Evolutionary conservation across 1,140 invertebrate species (phyloP), one percentile per base, ranked within the genome.

Genomic region (Lepidurus packardi): DNA sequence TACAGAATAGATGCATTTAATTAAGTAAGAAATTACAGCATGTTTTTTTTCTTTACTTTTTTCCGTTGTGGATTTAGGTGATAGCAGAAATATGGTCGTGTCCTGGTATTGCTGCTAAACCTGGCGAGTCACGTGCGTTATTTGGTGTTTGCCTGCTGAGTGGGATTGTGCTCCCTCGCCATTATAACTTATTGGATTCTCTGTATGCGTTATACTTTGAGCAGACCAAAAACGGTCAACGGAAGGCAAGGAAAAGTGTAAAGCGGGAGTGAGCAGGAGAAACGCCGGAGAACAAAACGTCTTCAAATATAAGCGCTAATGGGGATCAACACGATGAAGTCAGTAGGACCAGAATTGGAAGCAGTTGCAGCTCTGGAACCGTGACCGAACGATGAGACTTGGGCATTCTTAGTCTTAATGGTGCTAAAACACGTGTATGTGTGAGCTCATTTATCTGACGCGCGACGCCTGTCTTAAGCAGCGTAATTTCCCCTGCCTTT

Each of bases 111-210:
- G 53, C 53, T 16, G 53, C 16, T 65, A 65, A 65, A 65, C 16
- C 53, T 65, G 53, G n/a, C 21, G 16, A 65, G 53, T 65, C 53
- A 65, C 53, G 53, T 65, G 53, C 53, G 53, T 65, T 65, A 65
- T 65, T 65, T 65, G 53, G 53, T 65, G 53, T n/a, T 7, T n/a
- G 53, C n/a, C 53, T 65, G 53, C 53, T 65, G 53, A n/a, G 53
- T 65, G 53, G 53, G 53, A 65, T 65, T 65, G n/a, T n/a, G n/a
- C 53, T n/a, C 53, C n/a, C 53, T 65, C 21, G 53, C 53, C 53
- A n/a, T 13, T 65, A 65, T 65, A 65, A 65, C 53, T 65, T 65
- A 65, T 65, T 65, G 53, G 53, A 65, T 65, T 65, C 53, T 65
- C 53, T 21, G 21, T 65, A 65, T 65, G 53, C 53, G 4, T 13